These are phyloP conservation scores for Eutolmus rufibarbis DNA, from an alignment of 2,888 invertebrate species.

Conservation along the genomic window DNA sequence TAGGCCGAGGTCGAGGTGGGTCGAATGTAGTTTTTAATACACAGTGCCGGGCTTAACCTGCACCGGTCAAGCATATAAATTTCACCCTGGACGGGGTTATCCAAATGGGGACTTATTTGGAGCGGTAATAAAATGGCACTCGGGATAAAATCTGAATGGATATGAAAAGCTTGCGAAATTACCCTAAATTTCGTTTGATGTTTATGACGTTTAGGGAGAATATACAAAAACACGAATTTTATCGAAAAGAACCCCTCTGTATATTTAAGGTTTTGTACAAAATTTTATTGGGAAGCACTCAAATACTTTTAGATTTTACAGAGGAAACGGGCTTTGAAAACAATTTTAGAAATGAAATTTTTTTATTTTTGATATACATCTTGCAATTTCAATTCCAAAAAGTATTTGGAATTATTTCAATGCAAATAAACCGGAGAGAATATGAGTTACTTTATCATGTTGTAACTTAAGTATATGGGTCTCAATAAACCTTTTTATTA, in stretches of 20 bases:
- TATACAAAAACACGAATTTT: background rate
- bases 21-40: background rate
- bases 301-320: background rate
- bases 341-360: background rate
- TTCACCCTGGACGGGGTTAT: background rate
- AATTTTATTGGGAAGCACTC: background rate
- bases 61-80: background rate
- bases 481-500: too few species aligned
- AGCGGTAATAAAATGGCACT: background rate
- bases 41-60: background rate
- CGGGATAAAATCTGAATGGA: background rate
- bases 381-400: background rate
- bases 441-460: background rate
- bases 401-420: background rate
- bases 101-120: background rate
- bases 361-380: background rate
- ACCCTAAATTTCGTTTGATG: background rate
- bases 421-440: background rate
- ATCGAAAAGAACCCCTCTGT: background rate
- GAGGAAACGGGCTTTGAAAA: background rate
- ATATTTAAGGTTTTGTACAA: background rate
- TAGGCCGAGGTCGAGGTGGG: background rate
- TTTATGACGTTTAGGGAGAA: background rate
- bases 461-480: too few species aligned
- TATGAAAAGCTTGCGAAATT: background rate